A percentile compares a stretch with the other conserved stretches of the same genome.
These are phyloP conservation scores for Cephus pulcher DNA, from an alignment of 2,888 invertebrate species.

Conservation along the genomic window DNA sequence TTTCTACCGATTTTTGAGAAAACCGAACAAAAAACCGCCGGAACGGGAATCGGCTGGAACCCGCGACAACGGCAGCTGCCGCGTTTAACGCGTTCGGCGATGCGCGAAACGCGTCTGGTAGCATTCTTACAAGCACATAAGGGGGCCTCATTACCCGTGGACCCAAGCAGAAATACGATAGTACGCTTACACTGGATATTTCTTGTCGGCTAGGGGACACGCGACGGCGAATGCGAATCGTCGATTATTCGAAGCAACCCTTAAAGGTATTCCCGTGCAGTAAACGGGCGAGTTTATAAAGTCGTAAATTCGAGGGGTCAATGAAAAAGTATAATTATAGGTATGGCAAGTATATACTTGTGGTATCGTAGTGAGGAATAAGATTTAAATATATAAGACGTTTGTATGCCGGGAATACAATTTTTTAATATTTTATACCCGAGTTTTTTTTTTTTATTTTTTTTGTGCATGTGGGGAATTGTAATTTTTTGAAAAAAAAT, in stretches of 20 bases:
- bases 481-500: neutral
- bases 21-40: neutral
- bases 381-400: neutral
- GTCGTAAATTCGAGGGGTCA: neutral
- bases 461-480: too few relatives aligned
- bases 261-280: neutral
- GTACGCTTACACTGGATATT: constrained; percentile 24
- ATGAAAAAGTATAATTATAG: neutral
- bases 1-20: neutral
- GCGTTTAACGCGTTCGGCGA: constrained; percentile 50
- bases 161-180: constrained; percentile 41
- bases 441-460: neutral
- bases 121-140: constrained; percentile 52
- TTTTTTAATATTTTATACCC: neutral
- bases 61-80: constrained; percentile 46
- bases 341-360: neutral
- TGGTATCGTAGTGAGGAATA: neutral
- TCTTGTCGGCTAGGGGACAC: constrained; percentile 22
- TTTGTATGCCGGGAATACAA: neutral
- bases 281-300: neutral
- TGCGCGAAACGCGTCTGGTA: constrained; percentile 56
- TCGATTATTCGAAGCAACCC: constrained; percentile 24
- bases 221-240: constrained; percentile 30
- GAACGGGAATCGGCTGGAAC: constrained; percentile 1
- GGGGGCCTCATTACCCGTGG: constrained; percentile 45